Conservation (phyloP, 2,797 vertebrate genomes). For the Stomatorhinus walkeri region DNA sequence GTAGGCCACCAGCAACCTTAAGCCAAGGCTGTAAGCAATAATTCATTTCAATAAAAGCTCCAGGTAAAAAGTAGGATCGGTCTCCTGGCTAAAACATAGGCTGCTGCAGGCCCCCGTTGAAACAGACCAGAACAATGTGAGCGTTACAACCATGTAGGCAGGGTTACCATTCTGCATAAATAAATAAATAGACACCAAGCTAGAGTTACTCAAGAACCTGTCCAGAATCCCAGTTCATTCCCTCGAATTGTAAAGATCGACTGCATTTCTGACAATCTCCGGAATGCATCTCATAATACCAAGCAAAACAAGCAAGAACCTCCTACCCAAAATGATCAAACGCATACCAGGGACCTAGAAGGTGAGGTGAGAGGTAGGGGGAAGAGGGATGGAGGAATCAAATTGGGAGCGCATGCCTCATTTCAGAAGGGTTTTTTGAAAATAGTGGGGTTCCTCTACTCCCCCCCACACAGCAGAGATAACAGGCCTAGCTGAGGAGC, state of each 20-base stretch:
- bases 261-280: background rate
- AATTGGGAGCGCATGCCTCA: background rate
- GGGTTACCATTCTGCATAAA: background rate
- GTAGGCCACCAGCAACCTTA: background rate
- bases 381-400: background rate
- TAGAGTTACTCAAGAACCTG: background rate
- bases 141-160: background rate
- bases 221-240: background rate
- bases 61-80: background rate
- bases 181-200: background rate
- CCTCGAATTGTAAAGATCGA: background rate
- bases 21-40: background rate
- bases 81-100: background rate
- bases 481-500: background rate
- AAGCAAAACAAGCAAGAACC: background rate
- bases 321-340: background rate
- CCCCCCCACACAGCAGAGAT: background rate
- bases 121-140: background rate
- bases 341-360: background rate
- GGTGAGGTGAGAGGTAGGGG: background rate
- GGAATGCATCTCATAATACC: background rate
- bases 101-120: too few species aligned
- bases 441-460: background rate
- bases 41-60: background rate
- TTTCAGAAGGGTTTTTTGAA: background rate